Evolutionary conservation across 2,113 vertebrate species (phyloP), one percentile per base, ranked within the genome.

Genomic region (Pelvicachromis taeniatus): DNA sequence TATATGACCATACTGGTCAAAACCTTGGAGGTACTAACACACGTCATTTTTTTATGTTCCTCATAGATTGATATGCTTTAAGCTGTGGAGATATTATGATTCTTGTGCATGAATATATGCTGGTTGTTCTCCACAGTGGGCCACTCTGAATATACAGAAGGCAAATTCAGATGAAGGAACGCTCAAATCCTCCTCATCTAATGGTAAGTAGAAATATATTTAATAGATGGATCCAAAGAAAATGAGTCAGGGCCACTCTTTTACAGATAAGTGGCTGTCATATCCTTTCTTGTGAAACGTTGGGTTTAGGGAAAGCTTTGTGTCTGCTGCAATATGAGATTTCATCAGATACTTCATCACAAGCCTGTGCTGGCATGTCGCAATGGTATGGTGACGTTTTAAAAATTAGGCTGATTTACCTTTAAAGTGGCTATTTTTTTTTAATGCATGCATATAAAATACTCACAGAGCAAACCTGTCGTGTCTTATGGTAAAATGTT

Each of bases 1-100:
- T 99, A 99, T 91, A 97, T 99, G 97, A 96, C 91, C 93, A 84
- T 97, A 58, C 94, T 99, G 86, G 94, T 99, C 85, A 97, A 97
- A 95, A 98, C 95, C 6, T 93, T 99, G 84, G 97, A 99, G 98
- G 98, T 99, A 87, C 91, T n/a, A 9, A n/a, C 16, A 38, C n/a
- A 12, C n/a, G 0, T 23, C 19, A 63, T 75, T 50, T 3, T 53
- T 2, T n/a, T 52, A 75, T 75, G 70, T 33, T 6, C 70, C 70
- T 75, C 45, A 13, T n/a, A 82, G 16, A 73, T 70, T n/a, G 16
- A 12, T 45, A 11, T 56, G 26, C 23, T 75, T 31, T 14, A 52
- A 26, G 4, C 7, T 1, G 0, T 38, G 65, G 5, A 21, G 2
- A 61, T 35, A 21, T 54, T 58, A 6, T 14, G 31, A 31, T 31